phyloP scores from a whole-genome alignment of 2,797 vertebrate species.

The Gobionotothen gibberifrons region DNA sequence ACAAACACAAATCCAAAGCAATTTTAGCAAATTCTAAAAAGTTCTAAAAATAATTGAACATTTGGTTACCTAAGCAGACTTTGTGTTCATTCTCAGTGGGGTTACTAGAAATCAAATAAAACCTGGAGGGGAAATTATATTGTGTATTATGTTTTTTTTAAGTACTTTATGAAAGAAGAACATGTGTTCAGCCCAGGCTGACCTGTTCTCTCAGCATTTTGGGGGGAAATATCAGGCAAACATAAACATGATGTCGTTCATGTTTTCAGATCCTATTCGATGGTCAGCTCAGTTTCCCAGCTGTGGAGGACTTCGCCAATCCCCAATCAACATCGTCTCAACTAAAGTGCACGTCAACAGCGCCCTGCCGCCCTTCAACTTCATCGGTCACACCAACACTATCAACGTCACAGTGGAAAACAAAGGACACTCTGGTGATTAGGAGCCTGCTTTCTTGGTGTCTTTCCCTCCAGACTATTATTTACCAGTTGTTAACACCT shows the following conservation, averaged over 20 bases:
- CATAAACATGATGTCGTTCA: conserved; percentile 6
- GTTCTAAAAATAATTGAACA: neutral
- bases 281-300: conserved; percentile 72
- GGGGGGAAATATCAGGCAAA: conserved; percentile 1
- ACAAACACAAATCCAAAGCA: neutral
- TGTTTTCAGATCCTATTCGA: conserved; percentile 78
- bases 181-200: neutral
- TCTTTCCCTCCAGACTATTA: neutral
- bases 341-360: conserved; percentile 64
- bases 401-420: conserved; percentile 82
- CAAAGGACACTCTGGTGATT: conserved; percentile 87
- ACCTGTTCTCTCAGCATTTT: neutral
- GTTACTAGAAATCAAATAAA: neutral
- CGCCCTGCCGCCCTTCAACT: conserved; percentile 79
- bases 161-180: neutral
- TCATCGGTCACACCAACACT: conserved; percentile 82
- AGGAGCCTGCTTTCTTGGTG: neutral
- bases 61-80: too few species aligned
- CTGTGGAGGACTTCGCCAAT: conserved; percentile 85
- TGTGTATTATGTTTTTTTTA: neutral
- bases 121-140: neutral
- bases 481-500: neutral
- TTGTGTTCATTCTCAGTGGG: neutral
- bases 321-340: conserved; percentile 91
- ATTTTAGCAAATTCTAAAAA: neutral